Percentiles rank a stretch among this genome's conserved stretches.
These are phyloP conservation scores for Cololabis saira DNA, from an alignment of 2,113 vertebrate species.

Conservation along the genomic window DNA sequence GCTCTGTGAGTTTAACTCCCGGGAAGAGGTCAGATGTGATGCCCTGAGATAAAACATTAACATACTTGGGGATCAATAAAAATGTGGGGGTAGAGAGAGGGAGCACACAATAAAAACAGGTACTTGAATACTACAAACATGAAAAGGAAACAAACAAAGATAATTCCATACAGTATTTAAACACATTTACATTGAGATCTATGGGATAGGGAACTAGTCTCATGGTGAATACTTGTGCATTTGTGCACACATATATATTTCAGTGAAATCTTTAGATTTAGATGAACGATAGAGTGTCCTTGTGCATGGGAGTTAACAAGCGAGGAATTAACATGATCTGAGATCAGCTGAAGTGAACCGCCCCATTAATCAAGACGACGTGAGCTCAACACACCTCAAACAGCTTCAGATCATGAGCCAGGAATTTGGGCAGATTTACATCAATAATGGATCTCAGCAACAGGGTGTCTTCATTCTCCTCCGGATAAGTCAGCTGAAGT, in stretches of 20 bases:
- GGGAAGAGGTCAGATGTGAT: conserved; percentile 95
- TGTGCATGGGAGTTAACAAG: conserved; percentile 24
- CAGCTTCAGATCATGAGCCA: conserved; percentile 90
- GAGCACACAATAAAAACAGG: no score
- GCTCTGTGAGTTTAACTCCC: conserved; percentile 88
- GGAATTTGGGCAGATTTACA: conserved; percentile 92
- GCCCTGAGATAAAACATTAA: conserved; percentile 75
- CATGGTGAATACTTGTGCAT: background rate
- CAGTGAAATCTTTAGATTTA: conserved; percentile 23
- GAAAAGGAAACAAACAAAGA: background rate
- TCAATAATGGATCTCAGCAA: conserved; percentile 92
- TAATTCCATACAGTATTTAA: background rate
- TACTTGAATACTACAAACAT: no score
- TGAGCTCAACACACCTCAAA: conserved; percentile 85
- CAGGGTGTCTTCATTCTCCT: conserved; percentile 91
- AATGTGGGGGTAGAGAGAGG: background rate
- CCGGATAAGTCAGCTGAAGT: conserved; percentile 86
- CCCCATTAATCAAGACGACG: conserved; percentile 30
- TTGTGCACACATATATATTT: background rate
- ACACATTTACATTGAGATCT: background rate
- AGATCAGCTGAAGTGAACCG: conserved; percentile 29
- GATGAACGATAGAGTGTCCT: conserved; percentile 23
- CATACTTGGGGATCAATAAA: background rate
- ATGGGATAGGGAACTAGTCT: background rate
- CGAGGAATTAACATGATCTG: conserved; percentile 34